phyloP scores from a whole-genome alignment of 1,140 invertebrate species.

The Papilio polytes region DNA sequence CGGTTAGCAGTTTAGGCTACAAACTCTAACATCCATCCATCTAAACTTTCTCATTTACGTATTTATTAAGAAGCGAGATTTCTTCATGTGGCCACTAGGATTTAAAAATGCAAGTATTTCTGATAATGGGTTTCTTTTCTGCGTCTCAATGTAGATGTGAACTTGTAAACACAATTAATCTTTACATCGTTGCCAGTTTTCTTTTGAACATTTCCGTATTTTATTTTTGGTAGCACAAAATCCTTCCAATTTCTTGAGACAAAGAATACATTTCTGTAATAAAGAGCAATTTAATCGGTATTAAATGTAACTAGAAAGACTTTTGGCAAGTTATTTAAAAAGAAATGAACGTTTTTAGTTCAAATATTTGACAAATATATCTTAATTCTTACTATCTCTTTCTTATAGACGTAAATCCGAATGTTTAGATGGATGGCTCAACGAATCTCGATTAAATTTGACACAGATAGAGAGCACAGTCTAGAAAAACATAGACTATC shows the following conservation, averaged over 20 bases:
- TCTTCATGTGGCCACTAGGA: background rate
- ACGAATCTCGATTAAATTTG: too few species aligned
- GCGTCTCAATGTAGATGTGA: background rate
- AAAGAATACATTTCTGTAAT: background rate
- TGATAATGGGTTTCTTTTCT: background rate
- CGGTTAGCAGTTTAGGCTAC: too few species aligned
- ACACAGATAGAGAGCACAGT: background rate
- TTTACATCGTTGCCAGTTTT: background rate
- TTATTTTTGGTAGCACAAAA: background rate
- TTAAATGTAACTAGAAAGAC: background rate
- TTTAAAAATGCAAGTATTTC: background rate
- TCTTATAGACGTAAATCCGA: too few species aligned
- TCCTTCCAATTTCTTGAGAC: slow-evolving; percentile 7
- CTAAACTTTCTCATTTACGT: too few species aligned
- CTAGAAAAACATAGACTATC: too few species aligned
- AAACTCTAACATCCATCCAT: too few species aligned
- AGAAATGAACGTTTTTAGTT: background rate
- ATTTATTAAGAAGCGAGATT: too few species aligned
- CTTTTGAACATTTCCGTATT: background rate
- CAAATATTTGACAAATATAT: background rate
- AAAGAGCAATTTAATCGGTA: background rate
- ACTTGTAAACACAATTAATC: background rate
- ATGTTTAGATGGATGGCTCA: too few species aligned
- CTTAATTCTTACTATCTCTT: too few species aligned
- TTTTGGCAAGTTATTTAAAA: background rate